Evolutionary conservation across 1,140 invertebrate genomes (phyloP).

Genomic region (Drosophila simulans): DNA sequence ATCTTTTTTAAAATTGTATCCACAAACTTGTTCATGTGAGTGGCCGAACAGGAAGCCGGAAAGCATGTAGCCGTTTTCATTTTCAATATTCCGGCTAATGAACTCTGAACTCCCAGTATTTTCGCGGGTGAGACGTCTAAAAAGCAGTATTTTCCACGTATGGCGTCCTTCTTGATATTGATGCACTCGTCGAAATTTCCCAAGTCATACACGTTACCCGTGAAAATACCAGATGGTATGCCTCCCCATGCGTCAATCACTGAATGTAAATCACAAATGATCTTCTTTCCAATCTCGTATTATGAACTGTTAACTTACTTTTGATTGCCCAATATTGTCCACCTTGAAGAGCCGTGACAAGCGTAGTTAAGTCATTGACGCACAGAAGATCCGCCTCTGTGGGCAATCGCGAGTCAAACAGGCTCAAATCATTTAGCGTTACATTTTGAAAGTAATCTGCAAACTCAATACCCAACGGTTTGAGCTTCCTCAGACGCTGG

Average conservation of each 20-base stretch:
- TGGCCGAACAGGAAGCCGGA: constrained; percentile 19
- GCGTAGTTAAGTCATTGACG: background rate
- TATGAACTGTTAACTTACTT: constrained; percentile 2
- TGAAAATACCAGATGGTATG: constrained; percentile 13
- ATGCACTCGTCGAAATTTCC: constrained; percentile 67
- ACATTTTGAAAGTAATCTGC: constrained; percentile 19
- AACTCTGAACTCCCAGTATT: background rate
- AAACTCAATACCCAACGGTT: constrained; percentile 29
- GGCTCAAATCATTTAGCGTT: constrained; percentile 3
- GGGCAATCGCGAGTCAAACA: background rate
- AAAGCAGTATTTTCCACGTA: constrained; percentile 50
- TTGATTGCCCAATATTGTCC: constrained; percentile 20
- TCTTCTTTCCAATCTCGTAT: too few relatives aligned
- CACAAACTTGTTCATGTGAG: constrained; percentile 12
- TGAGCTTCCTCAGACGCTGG: constrained; percentile 3
- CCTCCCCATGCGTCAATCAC: constrained; percentile 62
- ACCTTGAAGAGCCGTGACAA: background rate
- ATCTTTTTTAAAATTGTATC: background rate
- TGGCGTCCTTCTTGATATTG: constrained; percentile 1
- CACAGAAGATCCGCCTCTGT: constrained; percentile 9
- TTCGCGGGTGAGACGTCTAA: background rate
- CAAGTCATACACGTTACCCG: constrained; percentile 42
- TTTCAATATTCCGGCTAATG: background rate
- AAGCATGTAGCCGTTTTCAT: constrained; percentile 8
- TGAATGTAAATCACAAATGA: background rate